Evolutionary conservation across 2,113 vertebrate species (phyloP), one percentile per base, ranked within the genome.

Genomic region (Ornithorhynchus anatinus): DNA sequence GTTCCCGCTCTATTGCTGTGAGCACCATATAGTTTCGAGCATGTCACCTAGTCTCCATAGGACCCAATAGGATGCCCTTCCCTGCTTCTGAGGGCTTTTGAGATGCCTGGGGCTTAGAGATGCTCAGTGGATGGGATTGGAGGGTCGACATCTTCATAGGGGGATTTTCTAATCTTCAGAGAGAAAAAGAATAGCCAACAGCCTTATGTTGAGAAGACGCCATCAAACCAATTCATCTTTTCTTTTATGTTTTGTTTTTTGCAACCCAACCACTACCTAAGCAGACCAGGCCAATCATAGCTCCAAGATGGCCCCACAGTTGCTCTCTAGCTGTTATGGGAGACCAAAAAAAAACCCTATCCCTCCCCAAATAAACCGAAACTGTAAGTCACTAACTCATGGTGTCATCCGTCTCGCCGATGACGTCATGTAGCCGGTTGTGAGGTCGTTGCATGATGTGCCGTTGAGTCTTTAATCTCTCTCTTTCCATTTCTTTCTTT

Each of bases 381-480:
- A 71, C 67, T 92, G 93, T 95, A 95, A 95, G 94, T 95, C 67
- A 59, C 75, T 92, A 86, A 88, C 84, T 91, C 92, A 91, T 90
- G 91, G 90, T 94, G 93, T 92, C 91, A 91, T 93, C 66, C 39
- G 19, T 36, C 91, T 91, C 72, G 88, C 85, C 89, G 92, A 92
- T 94, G 93, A 92, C 89, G 88, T 93, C 92, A 93, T 93, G 94
- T 93, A 90, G 88, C 92, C 84, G 86, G 88, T 91, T 94, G 93
- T 94, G 91, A 92, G 84, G 86, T 88, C 89, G 87, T 93, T 93
- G 94, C 94, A 94, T 95, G 94, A 92, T 84, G 87, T 94, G 92
- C 80, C 87, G 81, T 92, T 85, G 77, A 86, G 85, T 91, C 86
- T 91, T 77, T 70, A 69, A 65, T 72, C 48, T 68, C 17, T 69